Conservation (phyloP, 2,113 vertebrate species). For the Vanacampus margaritifer region DNA sequence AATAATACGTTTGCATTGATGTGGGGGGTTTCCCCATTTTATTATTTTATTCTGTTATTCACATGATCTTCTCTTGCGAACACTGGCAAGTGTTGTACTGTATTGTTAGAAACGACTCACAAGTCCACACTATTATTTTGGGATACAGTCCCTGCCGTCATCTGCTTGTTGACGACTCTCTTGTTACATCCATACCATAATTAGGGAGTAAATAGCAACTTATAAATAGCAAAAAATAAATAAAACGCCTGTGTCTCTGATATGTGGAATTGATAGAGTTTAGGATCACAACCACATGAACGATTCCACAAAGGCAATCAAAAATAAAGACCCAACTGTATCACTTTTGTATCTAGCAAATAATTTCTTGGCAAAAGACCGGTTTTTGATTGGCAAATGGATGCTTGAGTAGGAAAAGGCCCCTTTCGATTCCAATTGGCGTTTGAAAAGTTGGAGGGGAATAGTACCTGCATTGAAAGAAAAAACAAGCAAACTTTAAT, state of each 20-base stretch:
- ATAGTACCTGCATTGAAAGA: conserved; percentile 49
- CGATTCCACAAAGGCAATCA: conserved; percentile 15
- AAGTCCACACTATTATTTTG: conserved; percentile 37
- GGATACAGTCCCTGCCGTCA: conserved; percentile 29
- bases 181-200: conserved; percentile 32
- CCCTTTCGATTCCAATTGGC: conserved; percentile 8
- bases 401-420: conserved; percentile 29
- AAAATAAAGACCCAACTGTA: conserved; percentile 9
- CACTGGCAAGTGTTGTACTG: conserved; percentile 32
- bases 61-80: conserved; percentile 15
- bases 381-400: conserved; percentile 35
- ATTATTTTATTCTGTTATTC: conserved; percentile 5
- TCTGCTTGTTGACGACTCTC: conserved; percentile 21
- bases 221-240: too few species aligned
- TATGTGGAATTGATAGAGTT: conserved; percentile 3
- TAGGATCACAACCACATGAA: conserved; percentile 18
- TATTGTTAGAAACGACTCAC: conserved; percentile 32
- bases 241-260: conserved; percentile 20
- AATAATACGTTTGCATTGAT: not conserved
- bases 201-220: conserved; percentile 21
- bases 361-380: conserved; percentile 38
- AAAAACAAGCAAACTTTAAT: conserved; percentile 58
- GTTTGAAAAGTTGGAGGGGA: conserved; percentile 60
- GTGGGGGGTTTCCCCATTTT: not conserved
- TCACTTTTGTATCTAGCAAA: conserved; percentile 41